Percentiles rank a stretch among this genome's conserved stretches.
phyloP scores from a whole-genome alignment of 2,797 vertebrate genomes.

The Otolemur crassicaudatus region DNA sequence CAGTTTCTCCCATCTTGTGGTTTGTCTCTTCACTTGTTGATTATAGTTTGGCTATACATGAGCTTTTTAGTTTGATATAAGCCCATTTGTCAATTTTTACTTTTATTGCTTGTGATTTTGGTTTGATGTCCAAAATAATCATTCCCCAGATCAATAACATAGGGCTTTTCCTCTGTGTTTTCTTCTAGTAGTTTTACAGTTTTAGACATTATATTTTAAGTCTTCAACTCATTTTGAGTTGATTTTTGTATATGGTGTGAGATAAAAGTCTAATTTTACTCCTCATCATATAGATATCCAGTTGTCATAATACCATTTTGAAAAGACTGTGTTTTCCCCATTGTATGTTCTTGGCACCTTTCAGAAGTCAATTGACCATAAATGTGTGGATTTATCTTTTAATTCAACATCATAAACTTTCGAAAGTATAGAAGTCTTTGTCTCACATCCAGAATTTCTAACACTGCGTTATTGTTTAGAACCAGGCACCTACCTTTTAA shows the following conservation, averaged over 20 bases:
- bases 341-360: background rate
- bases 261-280: background rate
- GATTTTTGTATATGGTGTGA: background rate
- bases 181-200: background rate
- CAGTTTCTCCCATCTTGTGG: background rate
- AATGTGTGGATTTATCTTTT: background rate
- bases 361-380: background rate
- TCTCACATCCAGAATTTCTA: background rate
- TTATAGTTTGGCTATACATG: background rate
- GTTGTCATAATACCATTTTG: background rate
- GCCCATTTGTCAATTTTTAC: background rate
- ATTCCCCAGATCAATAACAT: background rate
- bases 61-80: background rate
- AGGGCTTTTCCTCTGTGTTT: background rate
- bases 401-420: background rate
- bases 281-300: background rate
- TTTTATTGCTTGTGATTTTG: background rate
- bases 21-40: background rate
- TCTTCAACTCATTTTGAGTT: background rate
- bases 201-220: background rate
- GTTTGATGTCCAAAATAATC: background rate
- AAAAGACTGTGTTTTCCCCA: background rate
- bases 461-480: background rate
- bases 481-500: background rate
- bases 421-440: conserved; percentile 1